These are phyloP conservation scores for Onychostoma macrolepis DNA, from an alignment of 2,113 vertebrate species.

Conservation along the genomic window DNA sequence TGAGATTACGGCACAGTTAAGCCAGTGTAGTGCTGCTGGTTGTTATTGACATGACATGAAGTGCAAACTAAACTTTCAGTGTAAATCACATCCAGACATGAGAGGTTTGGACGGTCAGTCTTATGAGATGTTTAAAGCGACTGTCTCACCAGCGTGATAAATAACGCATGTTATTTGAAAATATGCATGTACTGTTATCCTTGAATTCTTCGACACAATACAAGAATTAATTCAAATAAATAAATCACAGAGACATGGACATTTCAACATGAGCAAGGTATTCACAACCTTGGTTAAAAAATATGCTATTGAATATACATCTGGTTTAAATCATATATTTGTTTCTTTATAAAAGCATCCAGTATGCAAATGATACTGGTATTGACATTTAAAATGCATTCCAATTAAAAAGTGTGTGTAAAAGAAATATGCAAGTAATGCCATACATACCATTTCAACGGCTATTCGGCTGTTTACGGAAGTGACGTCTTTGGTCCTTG, in stretches of 20 bases:
- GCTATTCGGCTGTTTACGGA: too few species aligned
- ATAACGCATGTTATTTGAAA: conserved; percentile 22
- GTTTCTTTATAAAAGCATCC: neutral
- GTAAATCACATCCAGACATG: neutral
- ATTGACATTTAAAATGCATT: neutral
- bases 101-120: neutral
- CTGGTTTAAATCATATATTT: neutral
- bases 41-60: neutral
- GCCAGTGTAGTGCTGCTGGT: neutral
- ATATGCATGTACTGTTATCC: neutral
- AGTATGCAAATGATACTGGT: neutral
- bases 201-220: neutral
- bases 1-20: neutral
- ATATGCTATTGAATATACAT: neutral
- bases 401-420: neutral
- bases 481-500: too few species aligned
- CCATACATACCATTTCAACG: too few species aligned
- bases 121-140: neutral
- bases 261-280: neutral
- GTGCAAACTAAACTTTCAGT: neutral
- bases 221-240: neutral
- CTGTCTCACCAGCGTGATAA: too few species aligned
- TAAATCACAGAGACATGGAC: neutral
- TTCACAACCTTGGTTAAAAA: neutral
- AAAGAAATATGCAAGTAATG: neutral